phyloP scores from a whole-genome alignment of 2,797 vertebrate species.

The Trachops cirrhosus region DNA sequence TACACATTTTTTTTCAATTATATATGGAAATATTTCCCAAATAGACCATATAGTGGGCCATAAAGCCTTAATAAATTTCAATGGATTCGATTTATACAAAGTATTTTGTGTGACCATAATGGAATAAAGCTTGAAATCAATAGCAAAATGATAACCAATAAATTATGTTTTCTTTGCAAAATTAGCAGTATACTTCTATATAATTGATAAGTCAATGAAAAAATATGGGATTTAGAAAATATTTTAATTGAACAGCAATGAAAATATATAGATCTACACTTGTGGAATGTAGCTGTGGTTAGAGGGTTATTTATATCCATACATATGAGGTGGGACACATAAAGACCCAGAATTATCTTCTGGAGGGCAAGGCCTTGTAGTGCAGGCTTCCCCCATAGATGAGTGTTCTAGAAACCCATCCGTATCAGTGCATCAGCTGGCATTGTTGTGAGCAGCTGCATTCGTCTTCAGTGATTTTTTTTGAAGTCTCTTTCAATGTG shows the following conservation, averaged over 20 bases:
- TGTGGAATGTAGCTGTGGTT: background rate
- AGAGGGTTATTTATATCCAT: background rate
- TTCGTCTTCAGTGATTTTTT: too few species aligned
- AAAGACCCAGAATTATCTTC: too few species aligned
- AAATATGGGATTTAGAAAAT: background rate
- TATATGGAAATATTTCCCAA: background rate
- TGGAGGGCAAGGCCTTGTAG: too few species aligned
- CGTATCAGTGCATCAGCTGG: too few species aligned
- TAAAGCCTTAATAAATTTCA: constrained; percentile 6
- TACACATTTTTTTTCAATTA: constrained; percentile 12
- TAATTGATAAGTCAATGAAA: background rate
- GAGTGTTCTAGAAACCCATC: too few species aligned
- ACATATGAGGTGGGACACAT: background rate
- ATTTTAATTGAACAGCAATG: constrained; percentile 11
- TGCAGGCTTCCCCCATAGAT: too few species aligned
- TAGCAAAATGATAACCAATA: background rate
- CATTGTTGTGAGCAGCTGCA: too few species aligned
- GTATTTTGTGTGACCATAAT: background rate
- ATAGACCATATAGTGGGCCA: background rate
- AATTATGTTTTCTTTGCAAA: background rate
- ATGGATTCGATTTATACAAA: background rate
- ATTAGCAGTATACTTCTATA: background rate
- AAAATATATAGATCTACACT: background rate
- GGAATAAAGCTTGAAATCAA: background rate
- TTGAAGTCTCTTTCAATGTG: too few species aligned